Evolutionary conservation across 2,797 vertebrate species (phyloP).

Genomic region (Notoglanidium macrostoma): DNA sequence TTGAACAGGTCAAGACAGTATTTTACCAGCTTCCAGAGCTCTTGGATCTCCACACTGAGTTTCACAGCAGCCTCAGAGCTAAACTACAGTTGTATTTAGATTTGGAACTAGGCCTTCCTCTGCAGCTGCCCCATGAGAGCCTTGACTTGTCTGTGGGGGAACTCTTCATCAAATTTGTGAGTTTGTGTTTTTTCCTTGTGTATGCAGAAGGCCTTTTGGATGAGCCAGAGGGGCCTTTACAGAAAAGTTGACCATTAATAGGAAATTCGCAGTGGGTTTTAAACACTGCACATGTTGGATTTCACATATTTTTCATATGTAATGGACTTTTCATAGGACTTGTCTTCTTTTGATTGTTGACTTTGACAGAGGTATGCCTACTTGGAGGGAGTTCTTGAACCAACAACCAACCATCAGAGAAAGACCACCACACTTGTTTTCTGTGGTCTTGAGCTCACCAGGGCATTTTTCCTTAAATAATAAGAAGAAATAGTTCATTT

Average conservation of each 20-base stretch:
- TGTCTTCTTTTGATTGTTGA: background rate
- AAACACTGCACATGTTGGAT: background rate
- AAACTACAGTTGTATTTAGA: conserved; percentile 53
- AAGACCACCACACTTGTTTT: too few species aligned
- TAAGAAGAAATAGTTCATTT: background rate
- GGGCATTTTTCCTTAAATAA: background rate
- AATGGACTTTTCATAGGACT: background rate
- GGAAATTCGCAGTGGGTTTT: background rate
- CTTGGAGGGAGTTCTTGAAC: background rate
- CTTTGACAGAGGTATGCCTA: background rate
- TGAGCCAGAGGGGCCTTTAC: background rate
- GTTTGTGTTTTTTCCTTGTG: conserved; percentile 23
- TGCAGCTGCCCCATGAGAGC: conserved; percentile 17
- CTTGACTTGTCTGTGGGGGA: conserved; percentile 70
- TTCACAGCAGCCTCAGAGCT: conserved; percentile 65
- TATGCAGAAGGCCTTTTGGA: background rate
- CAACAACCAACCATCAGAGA: too few species aligned
- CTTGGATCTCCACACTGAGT: conserved; percentile 70
- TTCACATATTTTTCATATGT: background rate
- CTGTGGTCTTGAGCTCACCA: background rate
- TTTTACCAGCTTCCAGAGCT: conserved; percentile 81
- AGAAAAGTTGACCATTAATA: background rate
- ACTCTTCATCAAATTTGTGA: conserved; percentile 75
- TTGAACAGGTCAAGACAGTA: conserved; percentile 72
- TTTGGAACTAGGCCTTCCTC: conserved; percentile 2